Conservation (phyloP, 2,888 invertebrate species). For the Drosophila neoperkinsi region DNA sequence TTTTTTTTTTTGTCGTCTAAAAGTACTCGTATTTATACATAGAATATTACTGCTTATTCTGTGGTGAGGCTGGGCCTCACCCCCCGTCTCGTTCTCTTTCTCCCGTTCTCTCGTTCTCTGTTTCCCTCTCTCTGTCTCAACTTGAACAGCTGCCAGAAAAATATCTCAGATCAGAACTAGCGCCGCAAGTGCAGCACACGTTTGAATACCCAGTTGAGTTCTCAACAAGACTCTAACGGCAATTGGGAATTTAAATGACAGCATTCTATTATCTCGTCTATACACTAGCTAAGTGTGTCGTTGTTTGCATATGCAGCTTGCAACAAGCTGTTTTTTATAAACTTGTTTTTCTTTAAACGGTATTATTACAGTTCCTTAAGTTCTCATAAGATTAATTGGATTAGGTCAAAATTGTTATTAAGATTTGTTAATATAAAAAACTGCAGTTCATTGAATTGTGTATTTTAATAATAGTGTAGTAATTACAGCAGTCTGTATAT, state of each 20-base stretch:
- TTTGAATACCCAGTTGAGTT: slow-evolving; percentile 7
- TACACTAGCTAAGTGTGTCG: neutral
- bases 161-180: slow-evolving; percentile 29
- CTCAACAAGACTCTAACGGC: slow-evolving; percentile 20
- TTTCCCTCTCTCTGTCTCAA: slow-evolving; percentile 28
- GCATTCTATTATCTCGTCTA: neutral
- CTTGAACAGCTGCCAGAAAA: slow-evolving; percentile 62
- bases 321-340: neutral
- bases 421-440: neutral
- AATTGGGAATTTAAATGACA: slow-evolving; percentile 18
- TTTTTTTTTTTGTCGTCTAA: neutral
- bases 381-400: neutral
- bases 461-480: neutral
- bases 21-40: slow-evolving; percentile 24
- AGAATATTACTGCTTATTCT: slow-evolving; percentile 55
- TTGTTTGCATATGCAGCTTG: slow-evolving; percentile 13
- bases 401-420: neutral
- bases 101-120: neutral
- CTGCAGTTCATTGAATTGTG: neutral
- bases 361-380: neutral
- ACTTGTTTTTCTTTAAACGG: slow-evolving; percentile 3
- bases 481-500: neutral
- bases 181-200: slow-evolving; percentile 27
- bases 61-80: neutral
- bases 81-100: slow-evolving; percentile 6